phyloP scores from a whole-genome alignment of 2,888 invertebrate genomes.

The Operophtera brumata region DNA sequence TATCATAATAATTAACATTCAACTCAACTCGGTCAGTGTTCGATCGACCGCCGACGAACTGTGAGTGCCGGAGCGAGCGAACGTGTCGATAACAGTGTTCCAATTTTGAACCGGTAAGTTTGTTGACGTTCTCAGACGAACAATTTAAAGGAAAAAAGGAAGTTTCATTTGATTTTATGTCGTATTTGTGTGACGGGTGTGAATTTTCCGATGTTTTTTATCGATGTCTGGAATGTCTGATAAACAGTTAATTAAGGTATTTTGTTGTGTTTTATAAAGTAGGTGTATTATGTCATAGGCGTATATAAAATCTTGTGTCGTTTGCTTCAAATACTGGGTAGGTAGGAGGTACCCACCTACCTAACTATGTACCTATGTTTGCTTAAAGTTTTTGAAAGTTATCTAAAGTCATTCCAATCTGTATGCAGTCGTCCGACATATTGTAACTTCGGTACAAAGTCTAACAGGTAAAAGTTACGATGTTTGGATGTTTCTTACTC shows the following conservation, averaged over 20 bases:
- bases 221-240: not conserved
- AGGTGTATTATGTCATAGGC: too few species aligned
- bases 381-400: too few species aligned
- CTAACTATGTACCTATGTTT: too few species aligned
- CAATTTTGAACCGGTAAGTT: conserved; percentile 5
- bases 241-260: not conserved
- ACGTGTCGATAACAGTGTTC: not conserved
- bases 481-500: too few species aligned
- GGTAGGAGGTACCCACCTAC: too few species aligned
- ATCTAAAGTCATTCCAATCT: too few species aligned
- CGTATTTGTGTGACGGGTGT: not conserved
- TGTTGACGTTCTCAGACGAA: not conserved
- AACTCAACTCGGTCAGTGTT: too few species aligned
- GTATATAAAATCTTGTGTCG: not conserved
- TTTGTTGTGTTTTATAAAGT: not conserved
- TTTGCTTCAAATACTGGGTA: not conserved
- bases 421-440: too few species aligned
- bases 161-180: not conserved
- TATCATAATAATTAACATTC: too few species aligned
- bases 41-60: too few species aligned
- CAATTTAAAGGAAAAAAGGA: not conserved
- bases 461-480: too few species aligned
- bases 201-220: not conserved
- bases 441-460: too few species aligned
- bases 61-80: not conserved